Conservation (phyloP, 2,797 vertebrate species). For the Ataeniobius toweri region DNA sequence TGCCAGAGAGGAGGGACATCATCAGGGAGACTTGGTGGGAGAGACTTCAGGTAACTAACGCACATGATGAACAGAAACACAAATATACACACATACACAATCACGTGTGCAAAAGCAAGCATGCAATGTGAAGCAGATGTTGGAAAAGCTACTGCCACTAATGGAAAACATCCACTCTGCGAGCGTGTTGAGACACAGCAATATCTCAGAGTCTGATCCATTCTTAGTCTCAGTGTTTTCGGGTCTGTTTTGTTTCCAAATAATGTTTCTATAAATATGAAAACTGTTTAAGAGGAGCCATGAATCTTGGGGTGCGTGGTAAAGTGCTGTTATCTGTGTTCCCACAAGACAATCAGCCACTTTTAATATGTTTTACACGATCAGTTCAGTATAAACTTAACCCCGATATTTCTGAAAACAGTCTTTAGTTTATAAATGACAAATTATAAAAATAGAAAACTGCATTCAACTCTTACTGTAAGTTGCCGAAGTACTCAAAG, state of each 20-base stretch:
- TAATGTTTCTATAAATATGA: constrained; percentile 6
- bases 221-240: not conserved
- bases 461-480: not conserved
- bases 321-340: not conserved
- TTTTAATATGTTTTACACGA: not conserved
- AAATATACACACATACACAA: not conserved
- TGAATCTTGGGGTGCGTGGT: no score
- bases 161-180: constrained; percentile 49
- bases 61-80: constrained; percentile 29
- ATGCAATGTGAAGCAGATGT: constrained; percentile 60
- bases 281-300: not conserved
- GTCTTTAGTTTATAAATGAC: not conserved
- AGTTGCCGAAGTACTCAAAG: not conserved
- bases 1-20: constrained; percentile 97
- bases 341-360: not conserved
- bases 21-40: constrained; percentile 99
- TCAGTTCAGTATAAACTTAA: not conserved
- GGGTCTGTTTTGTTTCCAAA: not conserved
- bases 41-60: constrained; percentile 89
- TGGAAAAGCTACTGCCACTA: constrained; percentile 56
- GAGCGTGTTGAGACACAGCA: constrained; percentile 12
- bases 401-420: not conserved
- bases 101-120: constrained; percentile 33
- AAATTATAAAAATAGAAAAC: not conserved
- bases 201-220: constrained; percentile 4